Base-by-base conservation (phyloP, 1,140 invertebrate genomes). In the Oedothorax gibbosus region DNA sequence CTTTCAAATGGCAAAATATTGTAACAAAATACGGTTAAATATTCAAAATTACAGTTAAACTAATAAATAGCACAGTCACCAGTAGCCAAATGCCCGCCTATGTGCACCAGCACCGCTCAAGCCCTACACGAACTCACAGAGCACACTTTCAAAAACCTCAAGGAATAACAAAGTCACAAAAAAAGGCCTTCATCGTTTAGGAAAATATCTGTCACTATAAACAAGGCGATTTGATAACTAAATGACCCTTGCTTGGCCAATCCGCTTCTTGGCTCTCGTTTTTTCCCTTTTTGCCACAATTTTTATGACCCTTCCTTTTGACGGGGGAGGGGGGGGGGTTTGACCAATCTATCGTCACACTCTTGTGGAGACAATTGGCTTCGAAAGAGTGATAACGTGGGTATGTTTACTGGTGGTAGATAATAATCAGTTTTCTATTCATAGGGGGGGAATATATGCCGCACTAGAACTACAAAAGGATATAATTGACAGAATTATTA, bases 201-300 rank as follows among this genome's bases (percentile, higher is more conserved):
- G 35, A 35, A 84, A 84, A 84, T 84, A 84, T 84, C 81, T 84
- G 81, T 84, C 81, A 62, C 81, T 84, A 84, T 84, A 84, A 84
- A 84, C 81, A 84, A 84, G 81, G 81, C 81, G 81, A 84, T 84
- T 84, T 84, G 81, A 84, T 84, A 84, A 84, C 57, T 84, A 84
- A 84, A 84, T 84, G 81, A 84, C 81, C 72, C 76, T 76, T 75
- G 81, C 81, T 65, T 66, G 76, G 81, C 81, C 81, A 84, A 84
- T 84, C 81, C 81, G 81, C 81, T 76, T 76, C 81, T 84, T 84
- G 51, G 18, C 81, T 18, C 71, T 12, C 60, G 35, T 35, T 35
- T 35, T 81, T 76, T 84, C 81, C 72, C 81, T 84, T 84, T 84
- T 84, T 66, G 60, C 35, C 35, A 66, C 50, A 84, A 84, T 84